Conservation (phyloP, 2,797 vertebrate genomes). For the Emys orbicularis region DNA sequence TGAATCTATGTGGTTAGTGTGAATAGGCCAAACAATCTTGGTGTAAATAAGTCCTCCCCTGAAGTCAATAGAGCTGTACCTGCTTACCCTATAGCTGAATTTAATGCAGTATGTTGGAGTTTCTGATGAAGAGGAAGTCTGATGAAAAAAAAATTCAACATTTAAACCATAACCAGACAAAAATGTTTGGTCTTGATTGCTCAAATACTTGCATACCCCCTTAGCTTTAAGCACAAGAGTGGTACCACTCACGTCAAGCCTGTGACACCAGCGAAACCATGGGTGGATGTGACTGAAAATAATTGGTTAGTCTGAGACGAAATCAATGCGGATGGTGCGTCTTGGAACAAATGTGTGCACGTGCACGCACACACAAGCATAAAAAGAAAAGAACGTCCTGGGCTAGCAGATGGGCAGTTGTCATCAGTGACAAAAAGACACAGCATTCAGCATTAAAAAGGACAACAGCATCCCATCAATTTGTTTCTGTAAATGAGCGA, state of each 20-base stretch:
- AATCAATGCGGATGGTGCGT: neutral
- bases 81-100: neutral
- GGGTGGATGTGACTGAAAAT: neutral
- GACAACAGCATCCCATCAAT: neutral
- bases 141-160: neutral
- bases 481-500: neutral
- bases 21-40: neutral
- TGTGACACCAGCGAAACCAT: neutral
- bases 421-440: neutral
- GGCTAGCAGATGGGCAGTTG: neutral
- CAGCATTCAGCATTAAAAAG: neutral
- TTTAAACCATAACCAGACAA: neutral
- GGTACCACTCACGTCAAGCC: neutral
- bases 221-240: neutral
- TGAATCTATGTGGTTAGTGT: neutral
- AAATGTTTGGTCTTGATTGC: neutral
- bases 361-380: rapidly evolving
- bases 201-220: neutral
- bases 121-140: neutral
- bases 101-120: neutral
- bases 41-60: neutral
- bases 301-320: neutral
- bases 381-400: neutral
- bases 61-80: neutral
- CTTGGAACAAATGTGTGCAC: neutral